These are phyloP conservation scores for Oscheius sp. DNA, from an alignment of 2,888 invertebrate genomes.

Conservation along the genomic window DNA sequence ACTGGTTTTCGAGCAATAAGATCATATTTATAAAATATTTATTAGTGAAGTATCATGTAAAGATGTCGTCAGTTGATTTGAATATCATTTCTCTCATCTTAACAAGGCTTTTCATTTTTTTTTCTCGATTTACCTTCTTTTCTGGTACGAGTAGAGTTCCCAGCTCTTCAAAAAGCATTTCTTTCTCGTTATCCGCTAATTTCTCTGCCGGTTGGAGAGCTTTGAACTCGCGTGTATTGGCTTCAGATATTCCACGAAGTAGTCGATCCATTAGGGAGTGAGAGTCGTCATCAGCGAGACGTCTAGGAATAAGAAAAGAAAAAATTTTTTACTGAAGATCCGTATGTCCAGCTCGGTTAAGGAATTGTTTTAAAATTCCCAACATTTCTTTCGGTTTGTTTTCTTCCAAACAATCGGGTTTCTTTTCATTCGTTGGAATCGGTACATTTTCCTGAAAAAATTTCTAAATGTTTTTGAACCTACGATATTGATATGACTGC, in stretches of 20 bases:
- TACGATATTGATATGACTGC: neutral
- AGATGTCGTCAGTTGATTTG: too few relatives aligned
- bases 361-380: constrained; percentile 3
- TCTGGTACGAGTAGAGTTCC: constrained; percentile 8
- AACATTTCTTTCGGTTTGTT: neutral
- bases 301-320: constrained; percentile 10
- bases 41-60: too few relatives aligned
- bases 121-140: neutral
- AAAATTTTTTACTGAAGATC: constrained; percentile 6
- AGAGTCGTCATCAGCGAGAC: constrained; percentile 12
- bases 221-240: constrained; percentile 24
- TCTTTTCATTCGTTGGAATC: constrained; percentile 3
- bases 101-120: too few relatives aligned
- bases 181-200: neutral
- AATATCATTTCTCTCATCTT: too few relatives aligned
- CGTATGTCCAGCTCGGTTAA: constrained; percentile 6
- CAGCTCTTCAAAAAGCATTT: constrained; percentile 14
- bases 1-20: too few relatives aligned
- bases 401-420: constrained; percentile 1
- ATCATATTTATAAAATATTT: too few relatives aligned
- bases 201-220: neutral
- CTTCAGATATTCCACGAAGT: constrained; percentile 5
- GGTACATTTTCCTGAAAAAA: constrained; percentile 5
- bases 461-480: neutral
- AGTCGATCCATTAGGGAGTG: constrained; percentile 18